A percentile compares a stretch with the other conserved stretches of the same genome.
These are phyloP conservation scores for Brachyptera putata DNA, from an alignment of 2,888 invertebrate species.

Conservation along the genomic window DNA sequence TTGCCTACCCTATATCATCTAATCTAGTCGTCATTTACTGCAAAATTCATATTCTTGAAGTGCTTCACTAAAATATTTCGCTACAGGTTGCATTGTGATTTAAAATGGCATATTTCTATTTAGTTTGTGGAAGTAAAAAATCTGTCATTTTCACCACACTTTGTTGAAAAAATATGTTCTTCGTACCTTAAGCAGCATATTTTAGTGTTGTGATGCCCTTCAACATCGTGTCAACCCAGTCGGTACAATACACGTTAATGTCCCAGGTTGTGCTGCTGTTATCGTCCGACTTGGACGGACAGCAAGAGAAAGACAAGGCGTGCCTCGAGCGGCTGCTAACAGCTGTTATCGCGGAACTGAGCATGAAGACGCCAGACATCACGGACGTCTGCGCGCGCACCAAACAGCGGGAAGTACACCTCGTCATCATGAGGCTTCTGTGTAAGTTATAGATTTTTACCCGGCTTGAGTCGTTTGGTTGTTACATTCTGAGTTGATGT, in stretches of 20 bases:
- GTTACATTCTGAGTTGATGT: too few species aligned
- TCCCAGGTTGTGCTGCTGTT: conserved; percentile 81
- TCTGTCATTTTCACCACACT: neutral
- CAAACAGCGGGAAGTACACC: conserved; percentile 76
- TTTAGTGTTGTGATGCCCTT: too few species aligned
- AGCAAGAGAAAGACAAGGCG: conserved; percentile 72
- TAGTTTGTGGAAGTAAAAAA: too few species aligned
- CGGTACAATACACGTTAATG: too few species aligned
- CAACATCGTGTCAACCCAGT: too few species aligned
- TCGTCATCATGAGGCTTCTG: conserved; percentile 81
- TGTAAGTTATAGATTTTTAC: conserved; percentile 53
- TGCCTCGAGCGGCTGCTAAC: conserved; percentile 72
- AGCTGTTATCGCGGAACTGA: conserved; percentile 66
- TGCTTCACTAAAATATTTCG: too few species aligned
- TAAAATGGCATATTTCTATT: too few species aligned
- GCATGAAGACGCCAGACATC: conserved; percentile 57
- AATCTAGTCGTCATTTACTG: too few species aligned
- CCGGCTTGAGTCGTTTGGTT: neutral
- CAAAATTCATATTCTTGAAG: too few species aligned
- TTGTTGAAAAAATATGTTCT: conserved; percentile 11
- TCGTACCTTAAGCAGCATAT: too few species aligned
- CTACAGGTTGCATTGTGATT: too few species aligned
- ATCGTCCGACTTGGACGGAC: conserved; percentile 82
- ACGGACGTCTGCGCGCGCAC: conserved; percentile 59
- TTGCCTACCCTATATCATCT: too few species aligned